These are phyloP conservation scores for Dascyllus trimaculatus DNA, from an alignment of 2,113 vertebrate genomes.

Conservation along the genomic window DNA sequence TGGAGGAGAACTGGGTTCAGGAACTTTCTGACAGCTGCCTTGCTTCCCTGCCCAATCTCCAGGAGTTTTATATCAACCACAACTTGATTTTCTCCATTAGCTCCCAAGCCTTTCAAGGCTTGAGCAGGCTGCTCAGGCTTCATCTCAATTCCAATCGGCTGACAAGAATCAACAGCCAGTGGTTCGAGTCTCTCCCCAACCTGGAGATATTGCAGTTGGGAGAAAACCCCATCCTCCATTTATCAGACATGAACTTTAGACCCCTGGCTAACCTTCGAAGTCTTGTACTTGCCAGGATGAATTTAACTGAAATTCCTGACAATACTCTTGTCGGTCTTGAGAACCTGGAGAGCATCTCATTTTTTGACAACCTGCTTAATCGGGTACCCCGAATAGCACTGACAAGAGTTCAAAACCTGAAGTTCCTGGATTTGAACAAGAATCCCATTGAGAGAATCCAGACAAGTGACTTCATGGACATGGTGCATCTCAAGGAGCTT, in stretches of 20 bases:
- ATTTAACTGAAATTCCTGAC: constrained; percentile 92
- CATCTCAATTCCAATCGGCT: constrained; percentile 96
- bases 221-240: constrained; percentile 92
- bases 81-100: constrained; percentile 91
- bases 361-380: constrained; percentile 93
- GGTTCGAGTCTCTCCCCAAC: constrained; percentile 91
- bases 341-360: constrained; percentile 95
- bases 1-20: constrained; percentile 95
- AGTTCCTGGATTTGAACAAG: constrained; percentile 97
- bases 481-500: constrained; percentile 94
- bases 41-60: constrained; percentile 88
- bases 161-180: constrained; percentile 88
- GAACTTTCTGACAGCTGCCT: constrained; percentile 90
- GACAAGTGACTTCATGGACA: constrained; percentile 93
- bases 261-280: constrained; percentile 92
- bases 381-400: constrained; percentile 85
- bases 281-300: constrained; percentile 93
- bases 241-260: constrained; percentile 91
- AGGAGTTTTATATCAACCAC: constrained; percentile 97
- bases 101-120: constrained; percentile 89
- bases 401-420: constrained; percentile 89
- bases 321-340: constrained; percentile 91
- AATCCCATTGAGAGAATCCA: constrained; percentile 94
- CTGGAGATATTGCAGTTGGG: constrained; percentile 96
- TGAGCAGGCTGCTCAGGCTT: constrained; percentile 90